These are phyloP conservation scores for Drosophila cyrtoloma DNA, from an alignment of 2,888 invertebrate genomes.

Conservation along the genomic window DNA sequence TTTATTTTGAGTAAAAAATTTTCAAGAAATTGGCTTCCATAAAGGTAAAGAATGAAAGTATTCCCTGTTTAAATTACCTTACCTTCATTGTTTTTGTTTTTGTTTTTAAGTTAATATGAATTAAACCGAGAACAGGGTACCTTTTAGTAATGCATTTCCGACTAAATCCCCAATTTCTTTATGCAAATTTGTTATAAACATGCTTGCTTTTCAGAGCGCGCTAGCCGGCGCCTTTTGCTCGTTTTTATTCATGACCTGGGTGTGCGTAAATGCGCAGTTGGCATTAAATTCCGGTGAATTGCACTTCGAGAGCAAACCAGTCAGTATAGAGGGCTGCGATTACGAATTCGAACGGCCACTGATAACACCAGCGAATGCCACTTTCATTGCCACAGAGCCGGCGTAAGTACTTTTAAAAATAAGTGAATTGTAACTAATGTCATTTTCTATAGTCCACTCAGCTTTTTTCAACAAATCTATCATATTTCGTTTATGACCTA, in stretches of 20 bases:
- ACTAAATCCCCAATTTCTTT: not conserved
- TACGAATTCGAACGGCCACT: slow-evolving; percentile 86
- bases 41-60: not conserved
- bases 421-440: not conserved
- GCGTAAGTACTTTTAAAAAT: slow-evolving; percentile 26
- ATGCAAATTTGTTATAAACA: slow-evolving; percentile 12
- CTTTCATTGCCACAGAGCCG: slow-evolving; percentile 25
- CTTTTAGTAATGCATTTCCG: not conserved
- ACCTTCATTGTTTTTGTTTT: not conserved
- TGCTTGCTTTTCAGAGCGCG: slow-evolving; percentile 87
- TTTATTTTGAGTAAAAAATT: not conserved
- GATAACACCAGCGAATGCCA: slow-evolving; percentile 53
- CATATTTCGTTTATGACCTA: slow-evolving; percentile 91
- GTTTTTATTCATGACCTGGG: slow-evolving; percentile 88
- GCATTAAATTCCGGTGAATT: slow-evolving; percentile 88
- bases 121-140: not conserved
- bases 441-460: slow-evolving; percentile 40
- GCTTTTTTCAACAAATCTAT: slow-evolving; percentile 83
- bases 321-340: slow-evolving; percentile 86
- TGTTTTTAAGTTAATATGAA: not conserved
- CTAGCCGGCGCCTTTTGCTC: slow-evolving; percentile 88
- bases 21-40: not conserved
- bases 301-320: slow-evolving; percentile 86
- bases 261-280: slow-evolving; percentile 89
- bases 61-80: not conserved